Evolutionary conservation across 2,888 invertebrate species (phyloP), one percentile per base, ranked within the genome.

Genomic region (Dusona sp.): DNA sequence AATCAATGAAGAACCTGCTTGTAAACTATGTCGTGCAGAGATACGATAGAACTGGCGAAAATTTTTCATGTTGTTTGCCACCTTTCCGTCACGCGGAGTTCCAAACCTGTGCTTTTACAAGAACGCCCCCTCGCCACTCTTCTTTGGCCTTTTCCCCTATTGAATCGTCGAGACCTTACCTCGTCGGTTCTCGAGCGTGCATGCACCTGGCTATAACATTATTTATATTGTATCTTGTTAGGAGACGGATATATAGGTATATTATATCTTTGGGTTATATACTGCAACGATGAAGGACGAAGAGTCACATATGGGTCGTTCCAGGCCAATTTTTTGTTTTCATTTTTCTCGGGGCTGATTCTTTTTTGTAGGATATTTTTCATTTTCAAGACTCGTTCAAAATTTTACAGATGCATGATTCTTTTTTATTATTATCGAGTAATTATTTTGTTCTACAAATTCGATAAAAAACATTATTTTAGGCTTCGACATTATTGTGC

Each of bases 171-270:
- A 85, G 77, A 75, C 64, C 80, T 72, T 73, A 75, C 64, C 80
- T 72, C 61, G 54, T 64, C 67, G 54, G 45, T 70, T 22, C 78
- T 45, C 78, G 48, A 54, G 64, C 87, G 81, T 83, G 79, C 87
- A 87, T 87, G 87, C 90, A 89, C 88, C 90, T 90, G 89, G 89
- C 86, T 88, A 87, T 80, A 86, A 80, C 89, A 90, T 90, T 90
- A 90, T 91, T 91, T 90, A 91, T 90, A 91, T 91, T 90, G 90
- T 90, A 90, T 90, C 91, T 91, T 90, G 91, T 91, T 90, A 90
- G 89, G 90, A 89, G 88, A 87, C 73, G 82, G 85, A 82, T 77
- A 82, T 84, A 83, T 83, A 74, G 64, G 77, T 65, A 72, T 67
- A 74, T 29, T 33, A 70, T 67, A 68, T n/a, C 79, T 25, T 13